These are phyloP conservation scores for Trachelus iudaicus DNA, from an alignment of 2,888 invertebrate species.

Conservation along the genomic window DNA sequence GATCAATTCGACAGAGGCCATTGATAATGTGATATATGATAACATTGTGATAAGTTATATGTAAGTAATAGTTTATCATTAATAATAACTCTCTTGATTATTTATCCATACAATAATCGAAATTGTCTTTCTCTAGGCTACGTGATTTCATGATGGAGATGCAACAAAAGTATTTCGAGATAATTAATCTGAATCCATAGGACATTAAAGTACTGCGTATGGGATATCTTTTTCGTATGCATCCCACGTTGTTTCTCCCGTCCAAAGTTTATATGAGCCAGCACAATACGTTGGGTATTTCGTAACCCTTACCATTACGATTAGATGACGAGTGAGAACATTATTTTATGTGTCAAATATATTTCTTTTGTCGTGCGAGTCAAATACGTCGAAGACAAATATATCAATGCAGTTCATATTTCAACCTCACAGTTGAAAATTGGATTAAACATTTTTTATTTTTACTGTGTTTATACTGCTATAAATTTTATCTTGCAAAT, in stretches of 20 bases:
- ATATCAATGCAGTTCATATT: too few relatives aligned
- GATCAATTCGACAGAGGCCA: neutral
- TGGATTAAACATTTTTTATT: neutral
- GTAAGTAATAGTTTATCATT: constrained; percentile 35
- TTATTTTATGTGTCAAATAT: too few relatives aligned
- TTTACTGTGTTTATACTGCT: neutral
- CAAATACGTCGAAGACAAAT: neutral
- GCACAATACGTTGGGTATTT: neutral
- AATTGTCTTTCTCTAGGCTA: constrained; percentile 28
- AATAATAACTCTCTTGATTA: constrained; percentile 1
- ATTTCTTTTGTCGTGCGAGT: neutral
- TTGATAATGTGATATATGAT: constrained; percentile 42
- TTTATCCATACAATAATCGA: neutral
- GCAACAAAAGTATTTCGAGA: constrained; percentile 24
- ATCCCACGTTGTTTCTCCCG: neutral
- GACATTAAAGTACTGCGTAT: neutral
- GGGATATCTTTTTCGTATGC: neutral
- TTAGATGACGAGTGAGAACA: too few relatives aligned
- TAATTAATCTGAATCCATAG: constrained; percentile 26
- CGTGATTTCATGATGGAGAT: constrained; percentile 33
- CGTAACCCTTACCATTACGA: neutral
- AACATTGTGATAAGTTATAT: constrained; percentile 45
- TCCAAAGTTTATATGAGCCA: neutral
- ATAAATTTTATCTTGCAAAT: neutral
- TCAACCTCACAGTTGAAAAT: too few relatives aligned